Evolutionary conservation across 2,797 vertebrate species (phyloP).

Genomic region (Lutjanus argentimaculatus): DNA sequence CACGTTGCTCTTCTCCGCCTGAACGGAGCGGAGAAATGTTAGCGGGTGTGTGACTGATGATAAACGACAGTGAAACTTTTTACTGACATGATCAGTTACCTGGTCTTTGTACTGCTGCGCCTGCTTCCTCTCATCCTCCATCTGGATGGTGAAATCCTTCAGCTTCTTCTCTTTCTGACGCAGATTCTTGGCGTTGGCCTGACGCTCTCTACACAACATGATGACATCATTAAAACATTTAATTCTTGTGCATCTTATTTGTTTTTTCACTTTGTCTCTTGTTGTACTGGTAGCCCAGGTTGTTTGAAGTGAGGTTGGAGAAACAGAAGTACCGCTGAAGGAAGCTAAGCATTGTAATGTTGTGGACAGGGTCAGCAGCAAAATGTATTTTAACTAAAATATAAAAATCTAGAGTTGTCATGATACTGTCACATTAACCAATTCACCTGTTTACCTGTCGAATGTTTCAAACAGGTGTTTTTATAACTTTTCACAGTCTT

Average conservation of each 20-base stretch:
- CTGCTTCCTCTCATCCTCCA: constrained; percentile 97
- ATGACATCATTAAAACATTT: not conserved
- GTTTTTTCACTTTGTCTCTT: not conserved
- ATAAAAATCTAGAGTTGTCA: no score
- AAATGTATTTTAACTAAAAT: no score
- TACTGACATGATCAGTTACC: constrained; percentile 76
- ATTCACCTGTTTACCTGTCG: no score
- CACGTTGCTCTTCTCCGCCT: constrained; percentile 91
- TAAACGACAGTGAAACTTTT: fast-evolving
- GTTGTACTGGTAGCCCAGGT: no score
- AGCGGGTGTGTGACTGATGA: fast-evolving
- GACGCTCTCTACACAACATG: constrained; percentile 89
- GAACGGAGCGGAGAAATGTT: not conserved
- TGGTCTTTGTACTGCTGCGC: constrained; percentile 97
- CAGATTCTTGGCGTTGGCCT: constrained; percentile 87
- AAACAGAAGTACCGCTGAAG: no score
- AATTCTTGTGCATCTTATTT: not conserved
- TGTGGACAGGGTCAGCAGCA: no score
- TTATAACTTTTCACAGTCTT: no score
- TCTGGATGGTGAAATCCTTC: constrained; percentile 92
- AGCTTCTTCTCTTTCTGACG: constrained; percentile 97
- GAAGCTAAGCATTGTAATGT: no score
- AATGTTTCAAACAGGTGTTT: no score
- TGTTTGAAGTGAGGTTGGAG: no score
- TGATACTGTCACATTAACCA: no score